Evolutionary conservation across 2,113 vertebrate species (phyloP).

Genomic region (Empidonax alnorum): DNA sequence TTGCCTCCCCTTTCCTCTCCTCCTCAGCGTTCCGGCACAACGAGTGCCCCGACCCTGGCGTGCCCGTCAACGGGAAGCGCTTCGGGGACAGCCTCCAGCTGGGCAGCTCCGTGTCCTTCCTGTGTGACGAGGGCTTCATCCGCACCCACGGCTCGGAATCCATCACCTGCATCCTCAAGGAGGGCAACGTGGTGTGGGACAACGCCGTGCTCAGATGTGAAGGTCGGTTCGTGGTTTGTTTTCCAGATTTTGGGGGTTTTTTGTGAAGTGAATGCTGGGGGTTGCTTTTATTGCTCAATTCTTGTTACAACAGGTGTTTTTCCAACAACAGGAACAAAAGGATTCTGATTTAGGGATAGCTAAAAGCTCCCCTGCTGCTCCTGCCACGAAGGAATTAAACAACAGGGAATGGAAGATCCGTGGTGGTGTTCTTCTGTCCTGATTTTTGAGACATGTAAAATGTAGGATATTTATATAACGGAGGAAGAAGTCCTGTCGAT

Average conservation of each 20-base stretch:
- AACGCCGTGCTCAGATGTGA: conserved; percentile 94
- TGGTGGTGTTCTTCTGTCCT: neutral
- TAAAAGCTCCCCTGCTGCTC: neutral
- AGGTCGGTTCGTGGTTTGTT: conserved; percentile 39
- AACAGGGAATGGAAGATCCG: neutral
- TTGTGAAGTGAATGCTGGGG: neutral
- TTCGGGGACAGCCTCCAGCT: conserved; percentile 96
- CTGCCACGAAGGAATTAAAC: neutral
- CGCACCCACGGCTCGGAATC: conserved; percentile 94
- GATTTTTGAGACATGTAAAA: neutral
- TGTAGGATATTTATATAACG: neutral
- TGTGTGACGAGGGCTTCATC: conserved; percentile 95
- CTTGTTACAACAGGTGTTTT: neutral
- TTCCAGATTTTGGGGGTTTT: neutral
- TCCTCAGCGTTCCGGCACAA: conserved; percentile 91
- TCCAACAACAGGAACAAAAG: neutral
- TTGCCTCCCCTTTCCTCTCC: neutral
- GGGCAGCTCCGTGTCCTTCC: conserved; percentile 95
- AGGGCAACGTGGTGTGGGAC: conserved; percentile 97
- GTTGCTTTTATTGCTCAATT: neutral
- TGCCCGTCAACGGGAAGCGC: conserved; percentile 94
- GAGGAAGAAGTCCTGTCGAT: neutral
- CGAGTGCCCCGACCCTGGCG: conserved; percentile 93
- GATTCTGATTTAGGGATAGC: neutral
- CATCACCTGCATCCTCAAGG: conserved; percentile 93